These are phyloP conservation scores for Dasyornis broadbenti DNA, from an alignment of 2,113 vertebrate genomes.

Conservation along the genomic window DNA sequence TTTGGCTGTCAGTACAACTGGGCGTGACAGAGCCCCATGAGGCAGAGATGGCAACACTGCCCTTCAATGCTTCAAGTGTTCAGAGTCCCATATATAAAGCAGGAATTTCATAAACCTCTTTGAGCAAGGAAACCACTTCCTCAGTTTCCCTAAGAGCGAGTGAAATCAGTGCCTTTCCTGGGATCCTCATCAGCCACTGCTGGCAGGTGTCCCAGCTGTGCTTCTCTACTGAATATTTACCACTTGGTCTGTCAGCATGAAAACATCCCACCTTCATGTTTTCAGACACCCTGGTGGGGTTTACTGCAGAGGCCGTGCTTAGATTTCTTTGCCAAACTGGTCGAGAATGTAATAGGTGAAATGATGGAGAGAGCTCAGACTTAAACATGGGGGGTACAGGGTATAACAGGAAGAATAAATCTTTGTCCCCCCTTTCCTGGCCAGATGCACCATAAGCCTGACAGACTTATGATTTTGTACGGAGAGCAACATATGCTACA, in stretches of 20 bases:
- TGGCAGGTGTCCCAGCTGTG: not conserved
- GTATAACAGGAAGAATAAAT: slow-evolving; percentile 22
- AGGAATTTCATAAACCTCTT: not conserved
- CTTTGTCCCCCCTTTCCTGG: not conserved
- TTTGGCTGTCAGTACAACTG: not conserved
- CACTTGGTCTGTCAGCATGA: not conserved
- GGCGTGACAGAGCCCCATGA: rapidly evolving
- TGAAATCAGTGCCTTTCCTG: not conserved
- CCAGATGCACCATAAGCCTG: slow-evolving; percentile 7
- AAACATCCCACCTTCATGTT: not conserved
- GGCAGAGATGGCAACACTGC: not conserved
- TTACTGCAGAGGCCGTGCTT: not conserved
- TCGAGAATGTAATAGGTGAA: not conserved
- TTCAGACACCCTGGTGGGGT: not conserved
- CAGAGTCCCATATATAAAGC: not conserved
- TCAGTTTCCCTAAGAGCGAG: not conserved
- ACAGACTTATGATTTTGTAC: slow-evolving; percentile 36
- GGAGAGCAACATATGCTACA: slow-evolving; percentile 5
- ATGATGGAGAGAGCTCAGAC: not conserved
- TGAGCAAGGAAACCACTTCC: not conserved
- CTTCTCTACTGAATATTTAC: not conserved
- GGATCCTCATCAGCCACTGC: not conserved
- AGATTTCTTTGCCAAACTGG: not conserved
- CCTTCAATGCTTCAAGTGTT: not conserved
- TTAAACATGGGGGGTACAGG: not conserved